Evolutionary conservation across 2,888 invertebrate genomes (phyloP).

Genomic region (Cremastinae sp.): DNA sequence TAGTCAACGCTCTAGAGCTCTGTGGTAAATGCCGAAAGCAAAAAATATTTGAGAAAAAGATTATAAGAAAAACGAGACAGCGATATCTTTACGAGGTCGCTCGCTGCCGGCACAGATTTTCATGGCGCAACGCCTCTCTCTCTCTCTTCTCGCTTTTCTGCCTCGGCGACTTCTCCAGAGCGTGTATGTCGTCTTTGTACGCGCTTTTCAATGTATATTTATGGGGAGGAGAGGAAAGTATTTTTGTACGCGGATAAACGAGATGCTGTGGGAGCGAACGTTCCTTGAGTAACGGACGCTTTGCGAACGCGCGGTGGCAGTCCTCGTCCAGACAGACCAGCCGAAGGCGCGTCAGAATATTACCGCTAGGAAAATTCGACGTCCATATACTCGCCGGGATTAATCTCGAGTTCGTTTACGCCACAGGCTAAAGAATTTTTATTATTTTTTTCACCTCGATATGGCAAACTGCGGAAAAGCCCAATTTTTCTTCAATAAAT

Average conservation of each 20-base stretch:
- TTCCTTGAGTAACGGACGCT: constrained; percentile 60
- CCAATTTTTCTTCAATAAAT: no score
- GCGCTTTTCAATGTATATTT: constrained; percentile 5
- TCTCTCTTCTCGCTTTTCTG: constrained; percentile 46
- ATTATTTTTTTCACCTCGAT: no score
- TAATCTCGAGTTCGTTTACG: no score
- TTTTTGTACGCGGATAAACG: neutral
- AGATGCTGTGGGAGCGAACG: constrained; percentile 49
- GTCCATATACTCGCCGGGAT: constrained; percentile 20
- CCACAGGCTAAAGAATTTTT: no score
- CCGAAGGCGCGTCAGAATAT: constrained; percentile 58
- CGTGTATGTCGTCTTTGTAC: constrained; percentile 9
- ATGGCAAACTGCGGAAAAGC: no score
- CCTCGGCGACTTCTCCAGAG: constrained; percentile 45
- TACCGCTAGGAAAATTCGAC: constrained; percentile 62
- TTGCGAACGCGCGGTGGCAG: constrained; percentile 50
- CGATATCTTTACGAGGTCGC: constrained; percentile 57
- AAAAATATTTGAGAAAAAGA: neutral
- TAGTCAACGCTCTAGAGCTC: constrained; percentile 53
- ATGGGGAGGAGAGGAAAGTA: neutral
- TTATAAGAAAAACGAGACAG: constrained; percentile 18
- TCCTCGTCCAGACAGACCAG: constrained; percentile 25
- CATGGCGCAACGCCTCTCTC: constrained; percentile 57
- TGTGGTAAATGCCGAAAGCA: constrained; percentile 33
- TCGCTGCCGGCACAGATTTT: constrained; percentile 58